phyloP scores from a whole-genome alignment of 1,140 invertebrate genomes.

The Spodoptera litura region DNA sequence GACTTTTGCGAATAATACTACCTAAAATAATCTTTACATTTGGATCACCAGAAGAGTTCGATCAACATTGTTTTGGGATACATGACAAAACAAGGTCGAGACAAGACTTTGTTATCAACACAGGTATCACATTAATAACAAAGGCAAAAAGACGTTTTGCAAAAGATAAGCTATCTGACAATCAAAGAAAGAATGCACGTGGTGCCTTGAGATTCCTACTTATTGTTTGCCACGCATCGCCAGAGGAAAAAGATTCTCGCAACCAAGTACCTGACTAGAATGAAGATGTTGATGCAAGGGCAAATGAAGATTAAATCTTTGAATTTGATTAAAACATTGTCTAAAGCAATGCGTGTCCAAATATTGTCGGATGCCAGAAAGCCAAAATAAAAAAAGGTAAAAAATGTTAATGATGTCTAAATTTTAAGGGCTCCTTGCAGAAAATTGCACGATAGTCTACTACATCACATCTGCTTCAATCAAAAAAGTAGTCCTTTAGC shows the following conservation, averaged over 20 bases:
- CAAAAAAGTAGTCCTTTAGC: background rate
- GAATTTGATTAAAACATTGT: background rate
- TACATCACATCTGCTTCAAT: conserved; percentile 6
- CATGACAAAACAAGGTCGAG: conserved; percentile 5
- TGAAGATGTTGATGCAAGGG: conserved; percentile 13
- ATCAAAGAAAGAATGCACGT: background rate
- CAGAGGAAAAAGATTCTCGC: background rate
- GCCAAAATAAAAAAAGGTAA: too few species aligned
- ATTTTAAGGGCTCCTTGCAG: background rate
- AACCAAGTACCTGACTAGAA: conserved; percentile 14
- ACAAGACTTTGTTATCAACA: conserved; percentile 1
- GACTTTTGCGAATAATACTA: too few species aligned
- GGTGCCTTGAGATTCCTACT: background rate
- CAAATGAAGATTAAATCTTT: background rate
- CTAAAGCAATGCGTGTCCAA: too few species aligned
- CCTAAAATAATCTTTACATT: too few species aligned
- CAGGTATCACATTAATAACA: background rate
- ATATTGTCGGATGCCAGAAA: too few species aligned
- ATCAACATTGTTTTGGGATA: background rate
- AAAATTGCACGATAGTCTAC: background rate
- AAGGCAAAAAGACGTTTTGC: background rate
- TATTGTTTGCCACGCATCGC: background rate
- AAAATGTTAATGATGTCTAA: background rate
- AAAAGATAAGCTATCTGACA: conserved; percentile 17
- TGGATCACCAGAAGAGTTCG: too few species aligned